phyloP scores from a whole-genome alignment of 37 sponge, comb jelly and placozoan species.

The Trichoplax adhaerens region DNA sequence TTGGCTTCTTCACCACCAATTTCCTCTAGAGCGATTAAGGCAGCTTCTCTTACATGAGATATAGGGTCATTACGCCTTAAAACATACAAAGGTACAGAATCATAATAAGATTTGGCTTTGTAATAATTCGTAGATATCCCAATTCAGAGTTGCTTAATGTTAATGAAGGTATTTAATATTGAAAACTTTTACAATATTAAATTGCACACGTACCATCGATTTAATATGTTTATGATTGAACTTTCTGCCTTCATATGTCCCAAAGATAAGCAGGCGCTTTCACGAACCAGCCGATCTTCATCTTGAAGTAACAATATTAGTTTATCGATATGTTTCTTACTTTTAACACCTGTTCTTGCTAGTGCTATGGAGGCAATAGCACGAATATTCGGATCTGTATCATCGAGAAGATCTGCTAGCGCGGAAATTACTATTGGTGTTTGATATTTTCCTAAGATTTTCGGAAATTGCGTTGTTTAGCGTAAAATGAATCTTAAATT shows the following conservation, averaged over 20 bases:
- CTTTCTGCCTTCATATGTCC: conserved; percentile 48
- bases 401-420: conserved; percentile 50
- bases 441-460: conserved; percentile 42
- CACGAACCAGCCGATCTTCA: conserved; percentile 71
- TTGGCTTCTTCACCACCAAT: conserved; percentile 71
- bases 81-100: no score
- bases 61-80: conserved; percentile 92
- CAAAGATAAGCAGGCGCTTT: conserved; percentile 81
- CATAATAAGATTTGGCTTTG: no score
- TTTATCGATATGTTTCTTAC: conserved; percentile 19
- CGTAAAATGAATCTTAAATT: no score
- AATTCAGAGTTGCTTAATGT: no score
- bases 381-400: conserved; percentile 80
- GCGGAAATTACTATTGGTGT: conserved; percentile 75
- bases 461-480: no score
- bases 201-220: no score
- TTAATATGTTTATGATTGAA: no score
- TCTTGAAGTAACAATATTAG: conserved; percentile 58
- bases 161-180: no score
- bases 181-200: no score
- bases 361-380: conserved; percentile 93
- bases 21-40: conserved; percentile 66
- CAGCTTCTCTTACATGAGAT: conserved; percentile 79
- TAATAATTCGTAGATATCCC: no score
- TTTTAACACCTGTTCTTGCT: conserved; percentile 49